phyloP scores from a whole-genome alignment of 2,888 invertebrate species.

The Actias luna region DNA sequence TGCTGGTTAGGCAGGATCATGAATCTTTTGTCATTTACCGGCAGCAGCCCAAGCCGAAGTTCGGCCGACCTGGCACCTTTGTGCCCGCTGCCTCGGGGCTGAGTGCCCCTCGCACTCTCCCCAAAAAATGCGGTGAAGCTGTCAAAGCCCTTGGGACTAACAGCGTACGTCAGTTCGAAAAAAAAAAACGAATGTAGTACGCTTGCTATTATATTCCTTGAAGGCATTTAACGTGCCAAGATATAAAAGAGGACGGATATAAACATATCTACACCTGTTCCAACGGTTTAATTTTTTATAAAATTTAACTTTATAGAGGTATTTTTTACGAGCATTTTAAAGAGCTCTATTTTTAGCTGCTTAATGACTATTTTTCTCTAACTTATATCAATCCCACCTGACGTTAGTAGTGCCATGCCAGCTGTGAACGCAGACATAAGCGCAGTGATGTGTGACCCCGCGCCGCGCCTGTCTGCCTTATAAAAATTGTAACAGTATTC shows the following conservation, averaged over 20 bases:
- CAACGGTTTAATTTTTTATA: background rate
- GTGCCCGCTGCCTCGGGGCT: no score
- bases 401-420: background rate
- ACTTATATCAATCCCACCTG: background rate
- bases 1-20: no score
- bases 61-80: no score
- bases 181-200: no score
- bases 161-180: no score
- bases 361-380: background rate
- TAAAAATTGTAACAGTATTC: background rate
- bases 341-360: background rate
- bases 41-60: no score
- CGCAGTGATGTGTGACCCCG: background rate
- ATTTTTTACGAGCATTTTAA: background rate
- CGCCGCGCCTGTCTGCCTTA: background rate
- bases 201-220: background rate
- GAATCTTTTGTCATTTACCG: no score
- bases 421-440: conserved; percentile 1
- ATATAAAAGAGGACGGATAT: background rate
- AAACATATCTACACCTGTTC: background rate
- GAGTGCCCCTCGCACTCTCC: no score
- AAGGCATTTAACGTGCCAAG: background rate
- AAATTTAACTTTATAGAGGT: background rate
- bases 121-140: no score
- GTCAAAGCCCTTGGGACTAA: no score